These are phyloP conservation scores for Melangyna quadrimaculata DNA, from an alignment of 2,888 invertebrate species.

Conservation along the genomic window DNA sequence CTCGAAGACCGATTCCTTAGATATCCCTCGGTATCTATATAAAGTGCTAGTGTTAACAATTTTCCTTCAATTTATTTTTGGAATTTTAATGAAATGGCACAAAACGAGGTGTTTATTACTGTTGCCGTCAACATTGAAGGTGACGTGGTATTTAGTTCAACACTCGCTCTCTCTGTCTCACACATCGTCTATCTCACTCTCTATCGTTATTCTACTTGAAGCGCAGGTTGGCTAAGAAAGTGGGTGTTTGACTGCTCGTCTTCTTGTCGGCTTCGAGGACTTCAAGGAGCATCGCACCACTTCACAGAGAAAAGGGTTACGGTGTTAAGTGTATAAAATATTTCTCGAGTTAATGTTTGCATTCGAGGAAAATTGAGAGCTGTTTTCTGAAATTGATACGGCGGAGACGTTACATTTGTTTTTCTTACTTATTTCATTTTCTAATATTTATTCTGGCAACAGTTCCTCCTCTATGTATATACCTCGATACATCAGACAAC, in stretches of 20 bases:
- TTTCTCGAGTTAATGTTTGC: constrained; percentile 69
- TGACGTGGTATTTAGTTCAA: constrained; percentile 20
- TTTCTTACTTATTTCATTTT: constrained; percentile 5
- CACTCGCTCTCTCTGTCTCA: background rate
- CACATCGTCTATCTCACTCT: background rate
- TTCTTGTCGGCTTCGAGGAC: background rate
- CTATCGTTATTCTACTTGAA: background rate
- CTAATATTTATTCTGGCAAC: background rate
- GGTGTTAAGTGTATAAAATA: constrained; percentile 70
- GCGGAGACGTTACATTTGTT: constrained; percentile 55
- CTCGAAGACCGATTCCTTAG: constrained; percentile 38
- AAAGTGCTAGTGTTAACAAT: constrained; percentile 69
- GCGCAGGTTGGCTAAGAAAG: background rate
- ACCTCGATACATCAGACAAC: background rate
- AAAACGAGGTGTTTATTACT: constrained; percentile 70
- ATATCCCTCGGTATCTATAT: constrained; percentile 36
- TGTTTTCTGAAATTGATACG: constrained; percentile 69
- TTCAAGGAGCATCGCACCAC: constrained; percentile 17
- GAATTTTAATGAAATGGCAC: constrained; percentile 71
- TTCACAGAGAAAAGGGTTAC: constrained; percentile 56
- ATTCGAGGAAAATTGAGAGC: constrained; percentile 69
- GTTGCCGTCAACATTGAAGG: constrained; percentile 7
- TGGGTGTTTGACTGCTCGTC: constrained; percentile 6
- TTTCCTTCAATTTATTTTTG: constrained; percentile 71
- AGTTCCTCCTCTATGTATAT: background rate